These are phyloP conservation scores for Tiliacea citrago DNA, from an alignment of 2,888 invertebrate species.

Conservation along the genomic window DNA sequence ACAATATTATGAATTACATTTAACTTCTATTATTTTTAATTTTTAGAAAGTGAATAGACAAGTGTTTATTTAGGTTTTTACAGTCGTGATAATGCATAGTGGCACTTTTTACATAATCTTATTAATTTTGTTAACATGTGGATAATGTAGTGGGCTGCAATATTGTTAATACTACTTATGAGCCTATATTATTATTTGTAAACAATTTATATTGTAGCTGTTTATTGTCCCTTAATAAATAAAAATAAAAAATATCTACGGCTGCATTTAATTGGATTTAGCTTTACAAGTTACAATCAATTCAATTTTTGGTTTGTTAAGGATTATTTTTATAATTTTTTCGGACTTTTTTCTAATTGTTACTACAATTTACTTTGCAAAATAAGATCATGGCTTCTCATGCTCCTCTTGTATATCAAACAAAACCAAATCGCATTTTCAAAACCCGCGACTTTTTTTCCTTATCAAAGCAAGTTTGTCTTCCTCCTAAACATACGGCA, in stretches of 20 bases:
- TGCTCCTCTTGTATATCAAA: not conserved
- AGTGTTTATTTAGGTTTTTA: constrained; percentile 43
- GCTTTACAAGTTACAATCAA: not conserved
- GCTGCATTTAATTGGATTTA: constrained; percentile 4
- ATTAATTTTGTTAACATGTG: too few species aligned
- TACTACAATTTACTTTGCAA: not conserved
- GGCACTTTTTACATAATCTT: too few species aligned
- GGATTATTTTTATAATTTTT: too few species aligned
- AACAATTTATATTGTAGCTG: too few species aligned
- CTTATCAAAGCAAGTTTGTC: constrained; percentile 27
- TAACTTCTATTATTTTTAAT: too few species aligned
- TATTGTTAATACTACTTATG: too few species aligned
- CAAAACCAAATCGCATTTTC: not conserved
- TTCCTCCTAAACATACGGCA: constrained; percentile 57
- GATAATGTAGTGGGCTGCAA: too few species aligned
- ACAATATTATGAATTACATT: too few species aligned
- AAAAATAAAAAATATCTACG: too few species aligned
- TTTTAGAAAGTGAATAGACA: constrained; percentile 19
- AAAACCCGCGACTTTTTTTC: constrained; percentile 13
- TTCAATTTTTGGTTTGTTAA: not conserved
- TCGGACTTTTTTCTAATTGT: not conserved
- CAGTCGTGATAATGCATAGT: constrained; percentile 19
- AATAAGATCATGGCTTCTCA: not conserved
- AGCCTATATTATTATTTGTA: too few species aligned
- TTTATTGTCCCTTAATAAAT: too few species aligned